A percentile compares a stretch with the other conserved stretches of the same genome.
phyloP scores from a whole-genome alignment of 2,888 invertebrate genomes.

The Mimumesa dahlbomi region DNA sequence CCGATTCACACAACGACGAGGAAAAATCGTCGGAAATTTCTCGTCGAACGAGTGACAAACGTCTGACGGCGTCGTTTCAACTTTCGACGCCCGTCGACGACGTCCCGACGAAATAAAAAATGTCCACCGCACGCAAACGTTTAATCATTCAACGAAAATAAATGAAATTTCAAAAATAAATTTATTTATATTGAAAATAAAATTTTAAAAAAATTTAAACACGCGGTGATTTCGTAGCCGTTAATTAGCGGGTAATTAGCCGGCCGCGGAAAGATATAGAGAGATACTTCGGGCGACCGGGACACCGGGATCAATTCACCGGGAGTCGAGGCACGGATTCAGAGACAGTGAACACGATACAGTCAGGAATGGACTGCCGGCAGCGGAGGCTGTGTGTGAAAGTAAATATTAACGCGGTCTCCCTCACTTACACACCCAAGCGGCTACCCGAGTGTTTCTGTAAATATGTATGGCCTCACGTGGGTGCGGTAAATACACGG shows the following conservation, averaged over 20 bases:
- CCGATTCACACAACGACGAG: too few relatives aligned
- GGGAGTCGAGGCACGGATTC: constrained; percentile 43
- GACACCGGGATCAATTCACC: constrained; percentile 3
- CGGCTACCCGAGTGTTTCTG: constrained; percentile 39
- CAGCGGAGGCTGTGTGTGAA: constrained; percentile 69
- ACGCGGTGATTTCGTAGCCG: neutral
- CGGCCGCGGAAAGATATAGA: constrained; percentile 19
- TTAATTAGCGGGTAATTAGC: constrained; percentile 17
- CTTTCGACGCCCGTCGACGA: too few relatives aligned
- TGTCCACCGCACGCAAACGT: too few relatives aligned
- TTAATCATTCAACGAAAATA: too few relatives aligned
- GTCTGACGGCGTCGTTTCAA: too few relatives aligned
- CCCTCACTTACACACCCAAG: constrained; percentile 58
- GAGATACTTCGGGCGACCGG: neutral
- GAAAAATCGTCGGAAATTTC: too few relatives aligned
- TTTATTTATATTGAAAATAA: too few relatives aligned
- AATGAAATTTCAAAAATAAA: too few relatives aligned
- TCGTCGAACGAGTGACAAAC: too few relatives aligned
- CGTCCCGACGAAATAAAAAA: too few relatives aligned
- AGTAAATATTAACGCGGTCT: constrained; percentile 75
- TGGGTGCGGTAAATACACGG: constrained; percentile 37
- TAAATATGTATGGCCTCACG: constrained; percentile 52
- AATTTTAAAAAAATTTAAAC: neutral
- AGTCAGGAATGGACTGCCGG: constrained; percentile 71
- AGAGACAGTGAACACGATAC: constrained; percentile 69